These are phyloP conservation scores for Drosophila repletoides DNA, from an alignment of 1,140 invertebrate species.

Conservation along the genomic window DNA sequence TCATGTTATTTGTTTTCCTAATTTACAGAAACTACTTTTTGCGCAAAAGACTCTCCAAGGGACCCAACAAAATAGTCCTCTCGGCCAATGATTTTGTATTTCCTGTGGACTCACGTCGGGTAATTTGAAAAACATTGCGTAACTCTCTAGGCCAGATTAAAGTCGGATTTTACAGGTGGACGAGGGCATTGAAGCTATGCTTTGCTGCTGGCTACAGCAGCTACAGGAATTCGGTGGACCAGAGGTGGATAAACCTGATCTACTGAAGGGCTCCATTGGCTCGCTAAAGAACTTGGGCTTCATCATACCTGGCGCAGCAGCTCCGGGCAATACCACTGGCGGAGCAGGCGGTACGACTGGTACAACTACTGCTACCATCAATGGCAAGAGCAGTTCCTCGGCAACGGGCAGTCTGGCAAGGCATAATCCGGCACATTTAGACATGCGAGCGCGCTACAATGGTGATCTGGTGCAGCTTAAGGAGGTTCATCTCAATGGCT, in stretches of 20 bases:
- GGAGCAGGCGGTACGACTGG: slow-evolving; percentile 83
- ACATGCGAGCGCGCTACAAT: slow-evolving; percentile 90
- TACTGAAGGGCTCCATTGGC: slow-evolving; percentile 89
- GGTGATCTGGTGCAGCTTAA: slow-evolving; percentile 94
- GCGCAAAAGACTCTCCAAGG: slow-evolving; percentile 87
- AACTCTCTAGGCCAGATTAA: neutral
- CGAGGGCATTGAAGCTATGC: slow-evolving; percentile 91
- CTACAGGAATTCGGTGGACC: slow-evolving; percentile 90
- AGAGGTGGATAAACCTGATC: slow-evolving; percentile 91
- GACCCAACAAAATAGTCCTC: slow-evolving; percentile 89
- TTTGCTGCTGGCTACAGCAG: slow-evolving; percentile 91
- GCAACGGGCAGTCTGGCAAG: slow-evolving; percentile 86
- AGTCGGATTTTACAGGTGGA: slow-evolving; percentile 85
- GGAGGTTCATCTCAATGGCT: slow-evolving; percentile 84
- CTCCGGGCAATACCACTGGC: slow-evolving; percentile 62
- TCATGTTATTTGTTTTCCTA: neutral
- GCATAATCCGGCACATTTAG: slow-evolving; percentile 85
- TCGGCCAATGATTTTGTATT: slow-evolving; percentile 90
- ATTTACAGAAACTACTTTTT: slow-evolving; percentile 85
- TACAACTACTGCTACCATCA: slow-evolving; percentile 59
- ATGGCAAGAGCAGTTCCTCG: slow-evolving; percentile 80
- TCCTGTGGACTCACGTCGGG: slow-evolving; percentile 86
- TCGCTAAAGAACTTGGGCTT: slow-evolving; percentile 84
- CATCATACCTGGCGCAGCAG: slow-evolving; percentile 76
- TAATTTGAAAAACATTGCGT: slow-evolving; percentile 82